Base-by-base conservation (phyloP, 2,888 invertebrate species). In the Calameuta pallipes region DNA sequence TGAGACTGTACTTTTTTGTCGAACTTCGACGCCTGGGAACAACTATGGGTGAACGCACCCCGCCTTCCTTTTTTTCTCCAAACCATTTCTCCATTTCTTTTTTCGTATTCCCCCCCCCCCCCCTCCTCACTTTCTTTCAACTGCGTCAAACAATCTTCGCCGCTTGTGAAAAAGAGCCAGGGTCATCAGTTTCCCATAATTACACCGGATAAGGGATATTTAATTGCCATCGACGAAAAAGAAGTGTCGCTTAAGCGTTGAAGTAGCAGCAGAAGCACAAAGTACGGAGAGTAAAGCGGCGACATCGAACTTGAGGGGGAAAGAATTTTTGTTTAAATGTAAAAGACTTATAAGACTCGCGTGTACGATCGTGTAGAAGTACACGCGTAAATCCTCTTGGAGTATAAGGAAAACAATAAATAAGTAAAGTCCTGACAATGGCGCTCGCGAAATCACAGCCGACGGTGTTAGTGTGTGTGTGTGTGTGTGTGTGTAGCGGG, bases 341-440 rank as follows among this genome's bases (percentile, higher is more conserved):
- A 78, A 74, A 79, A 75, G 74, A 75, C 77, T 74, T 75, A 74
- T 74, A 78, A 77, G 41, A 41, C 41, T 4, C 41, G 41, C 41
- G 15, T 15, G 41, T 15, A 41, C 6, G 41, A 15, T 15, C 41
- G 41, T 41, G 41, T 41, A 41, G 6, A 1, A 15, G 1, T 41
- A 41, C 41, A 41, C 41, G 41, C 41, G 41, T 41, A 41, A 41
- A 41, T 41, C 2, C 41, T 41, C 2, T 15, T 15, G 41, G 6
- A 15, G 15, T 41, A 15, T 41, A 15, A 15, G 71, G 13, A 79
- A 83, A 83, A 79, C 86, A 84, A 88, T 88, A 88, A 89, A 87
- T 87, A 89, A 89, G 85, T 81, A 86, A 87, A 86, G 84, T 82
- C 83, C 83, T 84, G 87, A 89, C 88, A 88, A 89, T 88, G 86